Conservation (phyloP, 2,888 invertebrate species). For the Coenonympha glycerion region DNA sequence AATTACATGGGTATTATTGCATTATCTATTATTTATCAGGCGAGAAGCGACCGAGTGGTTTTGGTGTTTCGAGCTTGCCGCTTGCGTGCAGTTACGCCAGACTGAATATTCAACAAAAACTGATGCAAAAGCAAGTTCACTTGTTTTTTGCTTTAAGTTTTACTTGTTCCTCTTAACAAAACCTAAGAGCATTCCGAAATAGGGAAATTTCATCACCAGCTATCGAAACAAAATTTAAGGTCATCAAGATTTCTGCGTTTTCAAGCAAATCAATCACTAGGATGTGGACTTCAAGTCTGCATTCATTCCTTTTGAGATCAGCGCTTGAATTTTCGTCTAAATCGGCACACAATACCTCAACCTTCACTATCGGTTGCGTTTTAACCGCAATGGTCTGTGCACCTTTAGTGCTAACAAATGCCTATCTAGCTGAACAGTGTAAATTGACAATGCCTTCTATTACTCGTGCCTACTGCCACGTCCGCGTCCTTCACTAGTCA, state of each 20-base stretch:
- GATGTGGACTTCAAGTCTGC: background rate
- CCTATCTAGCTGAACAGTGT: conserved; percentile 40
- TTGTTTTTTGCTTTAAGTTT: conserved; percentile 12
- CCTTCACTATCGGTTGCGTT: conserved; percentile 34
- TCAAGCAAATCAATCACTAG: background rate
- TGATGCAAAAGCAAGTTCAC: conserved; percentile 15
- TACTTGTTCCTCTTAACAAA: background rate
- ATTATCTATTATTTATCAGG: conserved; percentile 34
- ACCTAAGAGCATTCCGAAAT: background rate
- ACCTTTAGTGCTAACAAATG: conserved; percentile 52
- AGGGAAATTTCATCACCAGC: background rate
- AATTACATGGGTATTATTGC: conserved; percentile 32
- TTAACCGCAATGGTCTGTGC: conserved; percentile 45
- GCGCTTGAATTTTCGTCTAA: background rate
- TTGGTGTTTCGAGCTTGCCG: conserved; percentile 1
- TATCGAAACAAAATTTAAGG: background rate
- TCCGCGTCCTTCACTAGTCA: conserved; percentile 20
- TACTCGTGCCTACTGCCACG: conserved; percentile 27
- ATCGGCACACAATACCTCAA: conserved; percentile 20
- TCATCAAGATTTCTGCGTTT: background rate
- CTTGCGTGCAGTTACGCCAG: conserved; percentile 48
- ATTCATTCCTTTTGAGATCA: background rate
- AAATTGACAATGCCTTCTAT: conserved; percentile 42
- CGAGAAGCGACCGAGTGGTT: conserved; percentile 35
- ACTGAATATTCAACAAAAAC: conserved; percentile 31